Evolutionary conservation across 2,113 vertebrate genomes (phyloP).

Genomic region (Mungos mungo): DNA sequence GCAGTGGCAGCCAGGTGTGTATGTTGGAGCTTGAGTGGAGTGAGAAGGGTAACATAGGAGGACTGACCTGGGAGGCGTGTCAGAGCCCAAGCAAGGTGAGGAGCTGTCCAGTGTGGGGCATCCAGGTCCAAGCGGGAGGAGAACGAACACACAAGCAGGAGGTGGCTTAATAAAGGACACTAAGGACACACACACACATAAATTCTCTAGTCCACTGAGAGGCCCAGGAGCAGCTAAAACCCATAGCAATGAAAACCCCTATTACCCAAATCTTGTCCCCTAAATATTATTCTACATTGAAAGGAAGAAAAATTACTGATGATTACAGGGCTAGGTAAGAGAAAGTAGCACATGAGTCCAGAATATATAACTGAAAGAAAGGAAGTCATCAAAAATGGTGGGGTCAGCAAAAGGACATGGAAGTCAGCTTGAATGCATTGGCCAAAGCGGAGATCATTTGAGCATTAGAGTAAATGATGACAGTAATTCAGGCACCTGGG

Average conservation of each 20-base stretch:
- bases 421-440: neutral
- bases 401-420: neutral
- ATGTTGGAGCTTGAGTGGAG: neutral
- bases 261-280: neutral
- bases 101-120: accelerated
- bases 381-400: neutral
- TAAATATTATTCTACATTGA: neutral
- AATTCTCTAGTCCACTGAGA: neutral
- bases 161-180: no score
- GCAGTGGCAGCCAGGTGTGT: neutral
- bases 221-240: neutral
- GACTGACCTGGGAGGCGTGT: neutral
- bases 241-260: neutral
- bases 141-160: neutral
- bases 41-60: neutral
- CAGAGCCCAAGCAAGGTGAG: neutral
- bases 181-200: neutral
- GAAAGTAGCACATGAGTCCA: neutral
- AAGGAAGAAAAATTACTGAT: neutral
- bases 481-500: neutral
- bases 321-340: neutral
- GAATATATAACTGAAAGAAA: neutral
- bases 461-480: neutral
- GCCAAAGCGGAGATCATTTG: neutral
- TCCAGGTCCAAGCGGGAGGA: neutral